A percentile compares a stretch with the other conserved stretches of the same genome.
Conservation (phyloP, 2,113 vertebrate genomes). For the Polypterus bichir region DNA sequence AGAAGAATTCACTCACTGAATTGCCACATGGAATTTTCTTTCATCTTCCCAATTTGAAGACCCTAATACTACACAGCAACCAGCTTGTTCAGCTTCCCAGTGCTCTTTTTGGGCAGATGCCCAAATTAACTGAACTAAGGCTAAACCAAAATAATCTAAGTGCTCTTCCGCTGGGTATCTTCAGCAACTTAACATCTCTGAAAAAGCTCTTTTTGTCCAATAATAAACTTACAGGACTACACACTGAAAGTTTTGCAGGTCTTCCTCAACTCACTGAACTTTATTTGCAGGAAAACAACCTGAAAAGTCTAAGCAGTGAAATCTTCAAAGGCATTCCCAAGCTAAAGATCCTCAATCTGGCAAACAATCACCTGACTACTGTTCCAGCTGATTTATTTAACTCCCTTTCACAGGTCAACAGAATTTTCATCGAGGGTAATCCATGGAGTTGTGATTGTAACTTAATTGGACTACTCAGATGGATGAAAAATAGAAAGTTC, state of each 20-base stretch:
- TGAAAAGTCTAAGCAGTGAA: constrained; percentile 30
- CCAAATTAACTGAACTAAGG: constrained; percentile 39
- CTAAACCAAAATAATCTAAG: constrained; percentile 43
- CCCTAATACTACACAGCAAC: constrained; percentile 44
- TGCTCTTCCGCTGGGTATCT: constrained; percentile 39
- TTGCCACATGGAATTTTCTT: constrained; percentile 44
- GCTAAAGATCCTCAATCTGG: constrained; percentile 40
- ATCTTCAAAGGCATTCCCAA: constrained; percentile 37
- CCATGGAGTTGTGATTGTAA: constrained; percentile 67
- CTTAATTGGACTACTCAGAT: constrained; percentile 37
- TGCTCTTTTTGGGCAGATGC: constrained; percentile 43
- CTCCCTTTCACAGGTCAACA: constrained; percentile 32
- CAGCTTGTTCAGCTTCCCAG: constrained; percentile 36
- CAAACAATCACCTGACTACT: constrained; percentile 34
- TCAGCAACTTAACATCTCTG: constrained; percentile 41
- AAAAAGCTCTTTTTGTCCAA: constrained; percentile 46
- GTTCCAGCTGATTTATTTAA: constrained; percentile 37
- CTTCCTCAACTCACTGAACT: constrained; percentile 43
- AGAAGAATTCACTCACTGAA: constrained; percentile 26
- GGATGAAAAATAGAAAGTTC: constrained; percentile 39
- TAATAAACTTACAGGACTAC: constrained; percentile 41
- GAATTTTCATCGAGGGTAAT: constrained; percentile 48
- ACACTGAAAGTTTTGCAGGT: constrained; percentile 42
- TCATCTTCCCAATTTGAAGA: constrained; percentile 43
- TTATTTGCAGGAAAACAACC: constrained; percentile 40